phyloP scores from a whole-genome alignment of 2,797 vertebrate genomes.

The Urophycis tenuis region DNA sequence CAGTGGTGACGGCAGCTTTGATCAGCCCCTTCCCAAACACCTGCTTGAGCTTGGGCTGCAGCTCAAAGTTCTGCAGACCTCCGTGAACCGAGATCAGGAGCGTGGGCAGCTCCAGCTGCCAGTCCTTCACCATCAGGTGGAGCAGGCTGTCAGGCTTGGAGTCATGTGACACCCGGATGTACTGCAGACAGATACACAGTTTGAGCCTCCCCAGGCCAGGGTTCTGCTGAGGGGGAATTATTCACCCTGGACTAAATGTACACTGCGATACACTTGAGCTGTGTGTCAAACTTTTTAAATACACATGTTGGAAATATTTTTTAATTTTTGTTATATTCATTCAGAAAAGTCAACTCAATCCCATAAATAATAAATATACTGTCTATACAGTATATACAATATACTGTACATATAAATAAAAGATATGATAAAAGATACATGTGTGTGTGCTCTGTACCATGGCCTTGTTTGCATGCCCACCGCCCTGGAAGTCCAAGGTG shows the following conservation, averaged over 20 bases:
- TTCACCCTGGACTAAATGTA: no score
- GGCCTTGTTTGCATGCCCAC: constrained; percentile 86
- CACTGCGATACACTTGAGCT: background rate
- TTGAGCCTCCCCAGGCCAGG: background rate
- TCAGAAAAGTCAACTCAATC: background rate
- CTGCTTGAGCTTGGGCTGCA: constrained; percentile 93
- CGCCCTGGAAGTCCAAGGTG: constrained; percentile 88
- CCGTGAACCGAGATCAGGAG: constrained; percentile 93
- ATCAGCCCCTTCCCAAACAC: constrained; percentile 94
- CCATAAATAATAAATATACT: no score
- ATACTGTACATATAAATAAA: no score
- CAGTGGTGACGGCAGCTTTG: constrained; percentile 92
- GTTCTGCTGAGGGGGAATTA: no score
- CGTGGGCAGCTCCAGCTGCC: constrained; percentile 92
- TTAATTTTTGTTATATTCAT: background rate
- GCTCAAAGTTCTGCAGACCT: constrained; percentile 91
- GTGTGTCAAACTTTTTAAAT: no score
- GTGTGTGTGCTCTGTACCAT: constrained; percentile 70
- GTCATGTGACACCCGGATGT: constrained; percentile 86
- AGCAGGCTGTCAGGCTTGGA: constrained; percentile 88
- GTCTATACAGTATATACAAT: no score
- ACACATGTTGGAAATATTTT: no score
- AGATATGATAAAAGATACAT: no score
- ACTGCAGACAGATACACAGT: constrained; percentile 62
- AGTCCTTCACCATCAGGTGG: constrained; percentile 93